Evolutionary conservation across 2,888 invertebrate species (phyloP), one percentile per base, ranked within the genome.

Genomic region (Clusia tigrina): DNA sequence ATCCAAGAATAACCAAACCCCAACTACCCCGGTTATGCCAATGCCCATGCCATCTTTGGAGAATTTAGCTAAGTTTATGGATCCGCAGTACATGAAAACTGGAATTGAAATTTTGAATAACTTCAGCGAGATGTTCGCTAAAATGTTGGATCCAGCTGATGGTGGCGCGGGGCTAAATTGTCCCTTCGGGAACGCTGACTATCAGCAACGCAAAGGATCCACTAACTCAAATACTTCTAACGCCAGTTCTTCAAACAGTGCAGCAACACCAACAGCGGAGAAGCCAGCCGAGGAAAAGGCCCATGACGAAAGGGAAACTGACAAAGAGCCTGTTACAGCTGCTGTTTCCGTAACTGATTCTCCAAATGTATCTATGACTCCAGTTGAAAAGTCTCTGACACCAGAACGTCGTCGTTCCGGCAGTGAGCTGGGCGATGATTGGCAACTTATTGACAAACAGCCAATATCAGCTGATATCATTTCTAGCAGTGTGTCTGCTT

Each of bases 51-150:
- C 6, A 42, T 57, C 64, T 18, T 63, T 78, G 22, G 78, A 79
- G 20, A 70, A 71, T 58, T 42, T 81, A 5, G 65, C 73, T 1
- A 79, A 80, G 53, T 72, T 74, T 12, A 73, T 81, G 17, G 77
- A 80, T 66, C 82, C 81, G 0, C 72, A 79, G 10, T 80, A 77
- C 56, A 76, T 82, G 75, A 78, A 77, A 23, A 79, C 81, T 12
- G 82, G 83, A 24, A 79, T 83, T 57, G 77, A 83, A 60, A 79
- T 83, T 54, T 69, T 83, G 18, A 83, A 78, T 54, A 83, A 82
- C 62, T 82, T 83, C 37, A 80, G 79, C 55, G 80, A 82, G 69
- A 80, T 83, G 79, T 81, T 83, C 58, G 77, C 79, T 38, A 83
- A 82, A 69, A 78, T 83, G 67, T 70, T 83, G 22, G 83, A 81